phyloP scores from a whole-genome alignment of 2,888 invertebrate genomes.

The Merodon equestris region DNA sequence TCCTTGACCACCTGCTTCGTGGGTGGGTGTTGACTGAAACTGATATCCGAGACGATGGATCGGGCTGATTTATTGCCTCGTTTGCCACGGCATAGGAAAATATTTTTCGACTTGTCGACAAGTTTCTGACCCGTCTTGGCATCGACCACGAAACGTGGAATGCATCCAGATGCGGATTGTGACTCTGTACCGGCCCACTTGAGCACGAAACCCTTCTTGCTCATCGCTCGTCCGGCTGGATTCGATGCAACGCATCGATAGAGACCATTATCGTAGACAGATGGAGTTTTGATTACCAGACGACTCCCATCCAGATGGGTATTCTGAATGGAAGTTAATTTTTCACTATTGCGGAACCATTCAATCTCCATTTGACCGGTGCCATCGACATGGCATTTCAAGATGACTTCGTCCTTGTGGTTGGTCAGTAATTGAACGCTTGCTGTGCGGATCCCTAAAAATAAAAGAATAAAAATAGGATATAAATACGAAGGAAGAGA shows the following conservation, averaged over 20 bases:
- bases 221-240: slow-evolving; percentile 81
- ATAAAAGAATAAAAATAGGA: not conserved
- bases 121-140: slow-evolving; percentile 73
- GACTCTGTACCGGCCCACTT: slow-evolving; percentile 69
- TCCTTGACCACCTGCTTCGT: slow-evolving; percentile 82
- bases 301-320: slow-evolving; percentile 80
- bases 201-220: slow-evolving; percentile 75
- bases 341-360: slow-evolving; percentile 81
- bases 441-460: slow-evolving; percentile 76
- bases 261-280: slow-evolving; percentile 83
- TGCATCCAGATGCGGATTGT: slow-evolving; percentile 71
- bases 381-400: slow-evolving; percentile 77
- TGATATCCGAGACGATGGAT: slow-evolving; percentile 44
- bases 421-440: slow-evolving; percentile 74
- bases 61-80: slow-evolving; percentile 73
- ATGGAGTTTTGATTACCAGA: slow-evolving; percentile 75
- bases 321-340: slow-evolving; percentile 81
- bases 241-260: slow-evolving; percentile 87
- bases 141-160: slow-evolving; percentile 71
- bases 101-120: slow-evolving; percentile 71
- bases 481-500: too few species aligned
- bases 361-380: slow-evolving; percentile 74
- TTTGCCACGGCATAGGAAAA: slow-evolving; percentile 77
- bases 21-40: slow-evolving; percentile 80
- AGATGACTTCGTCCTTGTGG: slow-evolving; percentile 74